A percentile compares a stretch with the other conserved stretches of the same genome.
Conservation (phyloP, 2,888 invertebrate species). For the Alviniconcha strummeri region DNA sequence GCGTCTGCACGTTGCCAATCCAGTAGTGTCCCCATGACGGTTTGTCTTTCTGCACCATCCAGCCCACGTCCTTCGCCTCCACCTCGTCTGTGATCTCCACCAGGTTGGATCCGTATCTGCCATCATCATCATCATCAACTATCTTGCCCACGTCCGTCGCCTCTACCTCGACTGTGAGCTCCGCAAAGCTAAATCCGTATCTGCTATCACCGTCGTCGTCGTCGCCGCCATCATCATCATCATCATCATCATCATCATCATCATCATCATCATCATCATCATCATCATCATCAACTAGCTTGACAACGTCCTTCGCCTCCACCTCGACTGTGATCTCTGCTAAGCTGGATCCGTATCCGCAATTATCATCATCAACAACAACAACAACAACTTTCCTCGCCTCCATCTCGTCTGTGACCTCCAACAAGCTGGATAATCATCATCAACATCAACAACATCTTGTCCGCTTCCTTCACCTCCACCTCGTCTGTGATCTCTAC, state of each 20-base stretch:
- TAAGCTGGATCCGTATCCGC: conserved; percentile 33
- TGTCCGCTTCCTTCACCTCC: conserved; percentile 19
- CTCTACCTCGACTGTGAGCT: conserved; percentile 35
- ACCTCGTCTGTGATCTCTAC: conserved; percentile 33
- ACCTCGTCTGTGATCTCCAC: conserved; percentile 34
- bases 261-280: too few relatives aligned
- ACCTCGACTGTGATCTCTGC: conserved; percentile 33
- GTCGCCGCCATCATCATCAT: neutral
- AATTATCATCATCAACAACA: neutral
- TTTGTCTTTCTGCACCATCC: too few relatives aligned
- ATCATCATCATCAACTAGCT: too few relatives aligned
- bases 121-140: too few relatives aligned
- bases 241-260: too few relatives aligned
- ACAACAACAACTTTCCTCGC: neutral
- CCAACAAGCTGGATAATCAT: conserved; percentile 10
- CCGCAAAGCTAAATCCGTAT: too few relatives aligned
- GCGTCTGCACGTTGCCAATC: too few relatives aligned
- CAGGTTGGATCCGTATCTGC: conserved; percentile 32
- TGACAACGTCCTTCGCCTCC: conserved; percentile 24
- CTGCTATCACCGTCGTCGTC: neutral
- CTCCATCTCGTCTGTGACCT: conserved; percentile 35
- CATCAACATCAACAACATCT: too few relatives aligned
- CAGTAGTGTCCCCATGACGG: too few relatives aligned
- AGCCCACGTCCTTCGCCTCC: conserved; percentile 20
- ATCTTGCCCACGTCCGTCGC: neutral